Evolutionary conservation across 2,888 invertebrate species (phyloP), one percentile per base, ranked within the genome.

Genomic region (Amphipyra berbera): DNA sequence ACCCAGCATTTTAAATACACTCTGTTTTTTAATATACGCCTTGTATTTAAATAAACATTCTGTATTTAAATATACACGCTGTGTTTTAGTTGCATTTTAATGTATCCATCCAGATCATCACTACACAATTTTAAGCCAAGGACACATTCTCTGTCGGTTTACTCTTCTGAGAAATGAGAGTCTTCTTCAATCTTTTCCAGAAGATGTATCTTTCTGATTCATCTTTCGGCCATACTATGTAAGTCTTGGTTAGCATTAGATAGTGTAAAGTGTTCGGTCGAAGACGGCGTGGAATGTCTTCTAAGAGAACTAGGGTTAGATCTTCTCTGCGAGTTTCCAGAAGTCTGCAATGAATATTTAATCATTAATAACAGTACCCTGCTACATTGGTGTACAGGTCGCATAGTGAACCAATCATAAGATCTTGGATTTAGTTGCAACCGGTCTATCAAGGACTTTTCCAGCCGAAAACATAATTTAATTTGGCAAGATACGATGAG

Each of bases 231-330:
- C 97, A 97, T 10, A 96, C 95, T 13, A 97, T 95, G 81, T 97
- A 97, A 0, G 97, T 97, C 77, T 96, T 96, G 0, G 96, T 96
- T 45, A 96, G 88, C 96, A 97, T 96, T 30, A 97, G 86, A 70
- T 96, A 96, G 65, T 96, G 96, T 0, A 97, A 86, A 0, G 96
- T 96, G 75, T 96, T 96, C 0, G 96, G 96, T 0, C 97, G 91
- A 1, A 95, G 88, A 3, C 92, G 87, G 1, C 95, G 90, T 0
- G 96, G 96, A 44, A 97, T 96, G 35, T 96, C 96, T 82, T 97
- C 96, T 38, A 97, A 86, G 8, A 97, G 94, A 0, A 97, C 95
- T 0, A 97, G 83, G 0, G 96, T 95, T 14, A 97, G 87, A 54
- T 96, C 95, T 73, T 96, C 96, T 13, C 96, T 91, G 35, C 95